Evolutionary conservation across 92 coral and sea anemone genomes (phyloP).

Genomic region (Pocillopora meandrina): DNA sequence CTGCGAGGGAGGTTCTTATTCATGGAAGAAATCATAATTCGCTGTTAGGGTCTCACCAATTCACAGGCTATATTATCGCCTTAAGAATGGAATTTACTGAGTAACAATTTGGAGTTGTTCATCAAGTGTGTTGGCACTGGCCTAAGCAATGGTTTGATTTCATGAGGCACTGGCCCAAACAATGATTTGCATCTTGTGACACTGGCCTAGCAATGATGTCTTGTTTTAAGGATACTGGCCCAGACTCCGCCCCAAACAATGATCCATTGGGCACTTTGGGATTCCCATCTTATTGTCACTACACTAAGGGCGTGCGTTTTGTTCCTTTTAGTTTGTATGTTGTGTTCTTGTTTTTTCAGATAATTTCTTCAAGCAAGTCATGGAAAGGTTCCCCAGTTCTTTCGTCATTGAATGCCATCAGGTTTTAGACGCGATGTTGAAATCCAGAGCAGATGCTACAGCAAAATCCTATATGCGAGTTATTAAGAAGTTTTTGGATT

Average conservation of each 20-base stretch:
- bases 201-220: background rate
- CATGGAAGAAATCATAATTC: conserved; percentile 9
- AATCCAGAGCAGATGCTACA: background rate
- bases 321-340: background rate
- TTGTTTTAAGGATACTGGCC: background rate
- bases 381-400: too few relatives aligned
- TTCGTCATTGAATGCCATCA: background rate
- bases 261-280: background rate
- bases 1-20: background rate
- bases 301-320: background rate
- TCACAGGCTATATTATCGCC: background rate
- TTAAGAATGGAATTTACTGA: background rate
- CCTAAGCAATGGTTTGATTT: background rate
- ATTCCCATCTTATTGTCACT: background rate
- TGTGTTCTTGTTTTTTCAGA: too few relatives aligned
- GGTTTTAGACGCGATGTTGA: conserved; percentile 7
- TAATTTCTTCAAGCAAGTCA: too few relatives aligned
- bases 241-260: background rate
- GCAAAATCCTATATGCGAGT: background rate
- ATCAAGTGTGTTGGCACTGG: background rate
- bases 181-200: background rate
- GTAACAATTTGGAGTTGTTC: background rate
- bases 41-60: background rate
- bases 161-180: background rate
- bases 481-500: conserved; percentile 32